Evolutionary conservation across 2,888 invertebrate genomes (phyloP), one percentile per base, ranked within the genome.

Genomic region (Allolobophora icterica): DNA sequence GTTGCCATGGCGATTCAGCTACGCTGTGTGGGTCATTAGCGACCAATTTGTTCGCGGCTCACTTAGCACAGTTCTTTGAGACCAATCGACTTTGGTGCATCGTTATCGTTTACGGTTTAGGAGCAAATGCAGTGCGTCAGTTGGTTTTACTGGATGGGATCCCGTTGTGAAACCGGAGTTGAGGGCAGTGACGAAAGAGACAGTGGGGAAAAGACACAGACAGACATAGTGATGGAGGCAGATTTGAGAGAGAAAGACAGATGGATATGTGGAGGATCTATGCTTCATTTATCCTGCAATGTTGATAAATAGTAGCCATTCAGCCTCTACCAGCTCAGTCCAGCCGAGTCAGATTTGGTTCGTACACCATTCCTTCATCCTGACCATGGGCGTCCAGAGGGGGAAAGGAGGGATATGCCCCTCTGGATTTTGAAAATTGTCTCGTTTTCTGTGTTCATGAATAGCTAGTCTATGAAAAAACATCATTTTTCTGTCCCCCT

Each of bases 21-120:
- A 71, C 13, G 17, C 71, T 71, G 71, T 71, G n/a, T 71, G 71
- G 71, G 71, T 71, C 71, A 71, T 71, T 71, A 71, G 71, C 17
- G 71, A 71, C 71, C 30, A 71, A 71, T 71, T 71, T 71, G 71
- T 71, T n/a, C 71, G 30, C 71, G 71, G 71, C 30, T n/a, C 71
- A 71, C 71, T 71, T 71, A 71, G 71, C 71, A 71, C 71, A 17
- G 71, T 71, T 71, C 71, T 71, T 71, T n/a, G 71, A 71, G 71
- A 71, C 71, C 71, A 71, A 71, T 71, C 71, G 71, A 71, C 71
- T 71, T 71, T 71, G 71, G 30, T 11, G 19, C 52, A 1, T 52
- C n/a, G n/a, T n/a, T n/a, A n/a, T n/a, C 17, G 52, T 8, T 24
- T 71, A n/a, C n/a, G 71, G 11, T 71, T n/a, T 71, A 8, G n/a